phyloP scores from a whole-genome alignment of 2,797 vertebrate genomes.

The Spheniscus humboldti region DNA sequence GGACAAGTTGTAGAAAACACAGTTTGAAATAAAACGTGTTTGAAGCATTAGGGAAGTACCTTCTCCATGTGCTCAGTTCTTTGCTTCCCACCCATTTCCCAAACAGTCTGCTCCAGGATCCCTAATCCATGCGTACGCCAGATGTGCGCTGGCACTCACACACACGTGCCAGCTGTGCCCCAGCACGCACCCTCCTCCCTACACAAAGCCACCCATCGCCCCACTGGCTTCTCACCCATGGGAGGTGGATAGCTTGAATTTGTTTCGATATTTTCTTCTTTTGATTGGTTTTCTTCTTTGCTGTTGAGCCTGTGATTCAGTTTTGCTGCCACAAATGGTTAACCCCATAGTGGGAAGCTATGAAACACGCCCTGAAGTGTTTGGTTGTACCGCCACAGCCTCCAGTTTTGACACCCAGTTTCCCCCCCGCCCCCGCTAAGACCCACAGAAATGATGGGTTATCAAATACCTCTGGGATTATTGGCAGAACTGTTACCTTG shows the following conservation, averaged over 20 bases:
- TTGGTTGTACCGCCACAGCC: neutral
- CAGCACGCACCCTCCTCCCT: neutral
- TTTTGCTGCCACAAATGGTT: conserved; percentile 37
- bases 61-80: neutral
- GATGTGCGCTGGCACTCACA: neutral
- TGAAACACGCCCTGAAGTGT: conserved; percentile 41
- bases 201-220: neutral
- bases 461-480: neutral
- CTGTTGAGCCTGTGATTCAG: conserved; percentile 18
- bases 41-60: neutral
- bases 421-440: neutral
- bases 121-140: neutral
- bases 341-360: neutral
- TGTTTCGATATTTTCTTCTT: conserved; percentile 8
- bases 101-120: neutral
- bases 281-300: neutral
- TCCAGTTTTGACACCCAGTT: neutral
- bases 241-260: conserved; percentile 2
- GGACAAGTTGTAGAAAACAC: neutral
- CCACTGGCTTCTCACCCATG: neutral
- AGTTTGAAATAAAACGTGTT: neutral
- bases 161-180: neutral
- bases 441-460: neutral
- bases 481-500: neutral
- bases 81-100: neutral